phyloP scores from a whole-genome alignment of 2,113 vertebrate species.

The Microcebus murinus region DNA sequence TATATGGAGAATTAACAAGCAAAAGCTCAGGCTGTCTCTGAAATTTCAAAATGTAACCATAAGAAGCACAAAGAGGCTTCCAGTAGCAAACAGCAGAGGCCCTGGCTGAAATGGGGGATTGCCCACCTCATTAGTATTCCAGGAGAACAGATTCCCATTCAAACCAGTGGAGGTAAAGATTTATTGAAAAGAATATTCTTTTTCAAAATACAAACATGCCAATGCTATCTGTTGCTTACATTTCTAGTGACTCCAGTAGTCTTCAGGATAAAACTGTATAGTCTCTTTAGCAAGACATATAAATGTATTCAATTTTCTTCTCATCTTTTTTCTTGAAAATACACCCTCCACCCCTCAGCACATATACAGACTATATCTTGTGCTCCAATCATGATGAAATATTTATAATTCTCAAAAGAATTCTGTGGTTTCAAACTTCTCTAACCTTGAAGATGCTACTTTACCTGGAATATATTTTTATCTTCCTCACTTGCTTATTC shows the following conservation, averaged over 20 bases:
- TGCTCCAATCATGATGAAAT: not conserved
- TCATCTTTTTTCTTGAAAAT: not conserved
- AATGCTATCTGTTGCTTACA: not conserved
- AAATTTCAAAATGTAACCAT: not conserved
- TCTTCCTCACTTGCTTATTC: not conserved
- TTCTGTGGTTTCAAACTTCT: not conserved
- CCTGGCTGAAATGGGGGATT: not conserved
- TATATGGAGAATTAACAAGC: not conserved
- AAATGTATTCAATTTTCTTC: not conserved
- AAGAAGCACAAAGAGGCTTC: not conserved
- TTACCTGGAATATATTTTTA: not conserved
- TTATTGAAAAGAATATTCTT: not conserved
- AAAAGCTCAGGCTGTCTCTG: not conserved
- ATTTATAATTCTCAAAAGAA: not conserved
- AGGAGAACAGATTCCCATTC: not conserved
- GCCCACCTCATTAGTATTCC: not conserved
- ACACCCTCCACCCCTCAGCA: rapidly evolving
- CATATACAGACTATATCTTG: not conserved
- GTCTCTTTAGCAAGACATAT: not conserved
- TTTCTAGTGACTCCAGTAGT: not conserved
- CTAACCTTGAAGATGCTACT: not conserved
- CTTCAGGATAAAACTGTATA: not conserved
- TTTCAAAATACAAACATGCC: not conserved
- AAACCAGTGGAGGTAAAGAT: not conserved
- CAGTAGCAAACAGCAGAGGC: not conserved